Percentiles rank a stretch among this genome's conserved stretches.
Evolutionary conservation across 2,797 vertebrate species (phyloP).

Genomic region (Rachycentron canadum): DNA sequence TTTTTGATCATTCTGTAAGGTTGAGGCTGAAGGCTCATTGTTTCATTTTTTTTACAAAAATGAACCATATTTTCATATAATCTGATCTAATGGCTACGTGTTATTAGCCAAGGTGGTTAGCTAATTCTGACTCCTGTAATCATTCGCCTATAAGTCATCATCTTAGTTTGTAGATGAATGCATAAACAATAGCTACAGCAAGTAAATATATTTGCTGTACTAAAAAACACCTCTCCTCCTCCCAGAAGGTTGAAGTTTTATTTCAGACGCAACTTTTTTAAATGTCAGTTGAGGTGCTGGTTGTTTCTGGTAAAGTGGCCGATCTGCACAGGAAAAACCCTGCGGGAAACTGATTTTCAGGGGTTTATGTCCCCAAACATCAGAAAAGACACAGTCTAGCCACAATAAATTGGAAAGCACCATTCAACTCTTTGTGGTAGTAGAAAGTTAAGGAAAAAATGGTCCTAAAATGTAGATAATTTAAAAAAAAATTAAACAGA

Average conservation of each 20-base stretch:
- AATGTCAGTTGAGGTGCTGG: background rate
- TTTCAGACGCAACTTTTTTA: background rate
- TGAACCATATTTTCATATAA: too few relatives aligned
- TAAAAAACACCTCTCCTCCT: background rate
- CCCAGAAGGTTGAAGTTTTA: background rate
- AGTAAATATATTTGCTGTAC: background rate
- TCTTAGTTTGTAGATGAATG: background rate
- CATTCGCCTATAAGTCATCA: background rate
- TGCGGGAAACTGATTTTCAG: background rate
- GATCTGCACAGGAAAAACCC: background rate
- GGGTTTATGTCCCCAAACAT: background rate
- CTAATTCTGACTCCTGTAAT: too few relatives aligned
- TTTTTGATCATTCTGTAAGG: constrained; percentile 47
- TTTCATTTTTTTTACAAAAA: constrained; percentile 53
- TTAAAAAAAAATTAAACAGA: background rate
- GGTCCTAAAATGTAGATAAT: background rate
- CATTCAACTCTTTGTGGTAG: background rate
- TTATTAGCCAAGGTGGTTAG: rapidly evolving
- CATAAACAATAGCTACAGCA: background rate
- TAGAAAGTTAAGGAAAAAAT: background rate
- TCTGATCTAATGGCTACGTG: too few relatives aligned
- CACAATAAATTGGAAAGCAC: background rate
- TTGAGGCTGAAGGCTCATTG: constrained; percentile 31
- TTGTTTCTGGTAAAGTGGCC: background rate
- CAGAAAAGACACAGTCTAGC: background rate